Percentiles rank a stretch among this genome's conserved stretches.
Evolutionary conservation across 2,797 vertebrate species (phyloP).

Genomic region (Phataginus tetradactyla): DNA sequence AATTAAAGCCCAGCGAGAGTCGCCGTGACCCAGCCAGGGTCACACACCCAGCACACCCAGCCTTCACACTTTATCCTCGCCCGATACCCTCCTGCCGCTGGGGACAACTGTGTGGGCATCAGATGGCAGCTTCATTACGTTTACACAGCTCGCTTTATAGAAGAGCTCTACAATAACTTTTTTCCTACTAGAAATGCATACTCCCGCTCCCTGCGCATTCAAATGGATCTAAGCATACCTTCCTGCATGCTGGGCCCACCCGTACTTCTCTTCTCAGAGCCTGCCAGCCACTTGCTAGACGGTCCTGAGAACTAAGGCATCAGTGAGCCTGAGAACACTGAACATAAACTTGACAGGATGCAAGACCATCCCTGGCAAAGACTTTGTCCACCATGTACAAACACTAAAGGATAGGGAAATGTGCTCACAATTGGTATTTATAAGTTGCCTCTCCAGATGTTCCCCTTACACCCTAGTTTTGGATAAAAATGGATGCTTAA

Average conservation of each 20-base stretch:
- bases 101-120: background rate
- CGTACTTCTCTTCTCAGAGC: background rate
- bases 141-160: background rate
- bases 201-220: background rate
- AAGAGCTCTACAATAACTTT: background rate
- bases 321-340: background rate
- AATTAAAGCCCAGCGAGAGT: slow-evolving; percentile 8
- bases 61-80: background rate
- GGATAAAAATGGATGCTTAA: background rate
- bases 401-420: background rate
- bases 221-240: background rate
- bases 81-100: background rate
- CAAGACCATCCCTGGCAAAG: background rate
- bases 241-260: background rate
- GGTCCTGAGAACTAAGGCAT: background rate
- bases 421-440: background rate
- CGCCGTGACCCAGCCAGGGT: background rate
- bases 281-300: background rate
- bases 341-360: background rate
- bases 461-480: background rate
- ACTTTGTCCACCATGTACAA: slow-evolving; percentile 38
- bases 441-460: slow-evolving; percentile 21
- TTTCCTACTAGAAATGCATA: background rate
- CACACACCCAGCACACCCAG: background rate
- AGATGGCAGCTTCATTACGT: background rate